Evolutionary conservation across 2,797 vertebrate species (phyloP).

Genomic region (Remorina albescens): DNA sequence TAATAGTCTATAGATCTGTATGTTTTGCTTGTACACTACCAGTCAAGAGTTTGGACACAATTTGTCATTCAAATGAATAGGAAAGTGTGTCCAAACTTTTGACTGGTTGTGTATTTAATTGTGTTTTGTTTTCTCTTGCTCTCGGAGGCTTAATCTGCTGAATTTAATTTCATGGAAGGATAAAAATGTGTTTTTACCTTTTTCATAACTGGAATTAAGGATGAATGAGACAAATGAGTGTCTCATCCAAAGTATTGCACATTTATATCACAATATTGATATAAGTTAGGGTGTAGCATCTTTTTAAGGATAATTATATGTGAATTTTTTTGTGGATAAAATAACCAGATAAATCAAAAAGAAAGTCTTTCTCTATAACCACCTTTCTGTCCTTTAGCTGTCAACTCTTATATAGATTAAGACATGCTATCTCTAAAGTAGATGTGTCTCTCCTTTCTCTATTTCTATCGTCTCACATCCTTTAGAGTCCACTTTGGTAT

Average conservation of each 20-base stretch:
- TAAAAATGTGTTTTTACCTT: not conserved
- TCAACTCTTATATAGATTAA: slow-evolving; percentile 17
- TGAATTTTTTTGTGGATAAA: not conserved
- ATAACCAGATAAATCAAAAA: not conserved
- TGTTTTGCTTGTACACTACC: no score
- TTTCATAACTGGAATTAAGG: not conserved
- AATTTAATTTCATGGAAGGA: no score
- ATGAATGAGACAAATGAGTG: not conserved
- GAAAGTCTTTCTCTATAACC: not conserved
- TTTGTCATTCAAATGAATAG: no score
- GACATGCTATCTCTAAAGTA: slow-evolving; percentile 16
- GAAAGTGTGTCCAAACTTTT: no score
- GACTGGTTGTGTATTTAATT: no score
- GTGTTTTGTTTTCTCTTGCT: no score
- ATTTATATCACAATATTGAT: not conserved
- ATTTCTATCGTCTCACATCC: slow-evolving; percentile 21
- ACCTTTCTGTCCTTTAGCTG: slow-evolving; percentile 19
- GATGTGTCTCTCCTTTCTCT: slow-evolving; percentile 19
- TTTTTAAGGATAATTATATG: not conserved
- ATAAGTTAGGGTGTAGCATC: not conserved
- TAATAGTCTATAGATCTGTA: no score
- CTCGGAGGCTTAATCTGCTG: no score
- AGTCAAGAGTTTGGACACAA: no score
- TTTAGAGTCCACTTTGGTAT: slow-evolving; percentile 95
- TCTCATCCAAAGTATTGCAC: not conserved